Evolutionary conservation across 2,113 vertebrate species (phyloP).

Genomic region (Crotalus horridus): DNA sequence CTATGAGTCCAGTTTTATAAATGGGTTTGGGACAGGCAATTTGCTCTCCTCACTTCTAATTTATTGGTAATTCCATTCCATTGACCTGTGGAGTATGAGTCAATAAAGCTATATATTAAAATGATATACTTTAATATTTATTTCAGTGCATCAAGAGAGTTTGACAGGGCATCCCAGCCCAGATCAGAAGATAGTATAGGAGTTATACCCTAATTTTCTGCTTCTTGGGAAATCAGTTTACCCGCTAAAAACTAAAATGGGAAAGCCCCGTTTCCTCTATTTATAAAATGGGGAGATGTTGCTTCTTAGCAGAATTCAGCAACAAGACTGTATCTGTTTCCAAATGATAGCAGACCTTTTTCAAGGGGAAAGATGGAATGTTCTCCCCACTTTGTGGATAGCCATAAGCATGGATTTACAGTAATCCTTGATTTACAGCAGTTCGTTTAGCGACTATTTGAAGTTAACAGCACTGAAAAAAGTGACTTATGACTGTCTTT

Average conservation of each 20-base stretch:
- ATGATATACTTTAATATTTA: neutral
- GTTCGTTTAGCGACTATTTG: too few relatives aligned
- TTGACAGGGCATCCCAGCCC: neutral
- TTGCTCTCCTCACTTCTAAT: neutral
- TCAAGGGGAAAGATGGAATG: neutral
- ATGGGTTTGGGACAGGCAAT: neutral
- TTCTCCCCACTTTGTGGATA: neutral
- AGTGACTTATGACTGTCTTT: too few relatives aligned
- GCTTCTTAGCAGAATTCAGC: neutral
- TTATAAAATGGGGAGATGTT: neutral
- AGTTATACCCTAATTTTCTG: neutral
- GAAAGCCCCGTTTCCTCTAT: neutral
- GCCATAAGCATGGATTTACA: too few relatives aligned
- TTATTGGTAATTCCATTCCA: neutral
- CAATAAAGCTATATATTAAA: neutral
- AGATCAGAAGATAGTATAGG: neutral
- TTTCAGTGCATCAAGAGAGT: neutral
- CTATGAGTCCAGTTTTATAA: neutral
- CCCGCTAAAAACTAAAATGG: neutral
- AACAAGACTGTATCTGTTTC: neutral
- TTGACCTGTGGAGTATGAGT: neutral
- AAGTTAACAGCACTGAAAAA: too few relatives aligned
- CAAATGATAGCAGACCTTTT: neutral
- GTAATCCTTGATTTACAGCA: too few relatives aligned
- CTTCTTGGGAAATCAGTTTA: neutral